Percentiles rank a stretch among this genome's conserved stretches.
phyloP scores from a whole-genome alignment of 2,797 vertebrate species.

The Yasuhikotakia modesta region DNA sequence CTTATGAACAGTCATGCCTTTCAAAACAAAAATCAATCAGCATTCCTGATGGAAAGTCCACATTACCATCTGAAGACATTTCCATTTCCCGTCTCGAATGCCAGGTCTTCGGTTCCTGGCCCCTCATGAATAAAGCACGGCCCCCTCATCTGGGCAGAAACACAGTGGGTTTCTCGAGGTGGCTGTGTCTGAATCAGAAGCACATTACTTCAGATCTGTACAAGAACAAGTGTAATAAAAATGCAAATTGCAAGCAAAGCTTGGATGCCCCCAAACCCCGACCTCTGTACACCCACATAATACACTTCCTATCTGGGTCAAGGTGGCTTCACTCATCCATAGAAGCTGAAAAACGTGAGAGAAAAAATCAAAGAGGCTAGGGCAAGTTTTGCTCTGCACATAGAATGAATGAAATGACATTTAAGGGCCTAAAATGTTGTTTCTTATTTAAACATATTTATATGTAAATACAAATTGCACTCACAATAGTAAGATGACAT shows the following conservation, averaged over 20 bases:
- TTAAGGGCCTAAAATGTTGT: conserved; percentile 39
- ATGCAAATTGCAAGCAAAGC: conserved; percentile 81
- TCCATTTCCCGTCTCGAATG: conserved; percentile 80
- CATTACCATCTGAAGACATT: conserved; percentile 80
- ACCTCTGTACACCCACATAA: conserved; percentile 76
- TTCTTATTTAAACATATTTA: conserved; percentile 40
- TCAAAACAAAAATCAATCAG: conserved; percentile 79
- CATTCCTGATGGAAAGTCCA: conserved; percentile 79
- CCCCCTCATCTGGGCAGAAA: conserved; percentile 71
- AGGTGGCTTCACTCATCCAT: conserved; percentile 67
- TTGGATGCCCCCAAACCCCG: conserved; percentile 67
- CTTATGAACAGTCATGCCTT: conserved; percentile 66
- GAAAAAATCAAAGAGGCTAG: conserved; percentile 21
- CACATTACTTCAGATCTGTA: conserved; percentile 76
- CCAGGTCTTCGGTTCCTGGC: conserved; percentile 72
- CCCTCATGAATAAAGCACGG: conserved; percentile 61
- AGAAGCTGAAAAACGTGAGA: conserved; percentile 52
- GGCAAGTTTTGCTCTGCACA: conserved; percentile 30
- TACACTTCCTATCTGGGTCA: conserved; percentile 72
- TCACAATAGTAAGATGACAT: neutral
- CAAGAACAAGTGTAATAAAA: conserved; percentile 82
- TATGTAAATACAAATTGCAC: conserved; percentile 14
- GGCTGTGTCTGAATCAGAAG: conserved; percentile 71
- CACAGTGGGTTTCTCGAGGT: conserved; percentile 67
- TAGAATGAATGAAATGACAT: conserved; percentile 42